phyloP scores from a whole-genome alignment of 2,797 vertebrate genomes.

The Cossypha caffra region DNA sequence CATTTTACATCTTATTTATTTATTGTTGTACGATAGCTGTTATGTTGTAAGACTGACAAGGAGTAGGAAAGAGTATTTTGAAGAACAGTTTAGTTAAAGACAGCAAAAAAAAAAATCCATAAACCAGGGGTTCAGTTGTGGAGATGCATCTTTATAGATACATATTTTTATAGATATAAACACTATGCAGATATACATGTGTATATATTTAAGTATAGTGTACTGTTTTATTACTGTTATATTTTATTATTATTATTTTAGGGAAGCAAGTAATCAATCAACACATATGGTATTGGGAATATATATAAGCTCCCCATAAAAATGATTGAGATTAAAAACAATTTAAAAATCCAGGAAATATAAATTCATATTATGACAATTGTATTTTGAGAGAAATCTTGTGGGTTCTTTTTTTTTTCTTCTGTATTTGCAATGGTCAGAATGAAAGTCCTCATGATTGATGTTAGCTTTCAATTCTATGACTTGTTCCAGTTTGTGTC shows the following conservation, averaged over 20 bases:
- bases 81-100: background rate
- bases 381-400: background rate
- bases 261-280: background rate
- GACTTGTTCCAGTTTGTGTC: constrained; percentile 49
- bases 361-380: background rate
- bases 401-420: background rate
- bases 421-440: background rate
- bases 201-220: background rate
- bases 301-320: background rate
- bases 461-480: constrained; percentile 31
- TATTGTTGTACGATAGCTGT: background rate
- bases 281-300: background rate
- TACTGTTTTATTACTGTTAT: background rate
- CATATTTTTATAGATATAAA: background rate
- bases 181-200: background rate
- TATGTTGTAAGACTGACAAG: background rate
- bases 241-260: background rate
- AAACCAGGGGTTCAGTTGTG: background rate
- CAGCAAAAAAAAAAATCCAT: background rate
- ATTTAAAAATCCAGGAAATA: background rate
- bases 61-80: background rate
- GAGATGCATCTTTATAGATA: background rate
- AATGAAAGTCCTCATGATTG: constrained; percentile 6
- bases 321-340: background rate
- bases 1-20: background rate